These are phyloP conservation scores for Euphydryas editha DNA, from an alignment of 2,888 invertebrate genomes.

Conservation along the genomic window DNA sequence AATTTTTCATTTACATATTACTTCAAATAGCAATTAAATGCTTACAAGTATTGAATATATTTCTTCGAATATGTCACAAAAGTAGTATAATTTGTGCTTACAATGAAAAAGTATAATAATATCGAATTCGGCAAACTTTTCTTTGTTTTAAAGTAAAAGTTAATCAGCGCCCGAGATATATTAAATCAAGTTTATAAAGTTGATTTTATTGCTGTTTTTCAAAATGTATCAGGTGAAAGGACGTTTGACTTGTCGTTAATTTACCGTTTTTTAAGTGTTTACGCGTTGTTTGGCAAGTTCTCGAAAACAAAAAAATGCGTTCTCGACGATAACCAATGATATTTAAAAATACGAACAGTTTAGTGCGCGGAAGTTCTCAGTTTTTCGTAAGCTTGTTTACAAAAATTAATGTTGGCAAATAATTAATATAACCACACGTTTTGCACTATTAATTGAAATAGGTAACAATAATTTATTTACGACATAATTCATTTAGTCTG, in stretches of 20 bases:
- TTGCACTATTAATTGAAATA: slow-evolving; percentile 22
- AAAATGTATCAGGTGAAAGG: slow-evolving; percentile 67
- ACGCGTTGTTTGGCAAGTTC: slow-evolving; percentile 70
- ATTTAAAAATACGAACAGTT: slow-evolving; percentile 56
- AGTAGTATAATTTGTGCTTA: not conserved
- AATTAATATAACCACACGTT: slow-evolving; percentile 5
- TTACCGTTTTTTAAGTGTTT: slow-evolving; percentile 72
- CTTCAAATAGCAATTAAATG: not conserved
- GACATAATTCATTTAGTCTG: slow-evolving; percentile 47
- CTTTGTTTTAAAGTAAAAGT: too few relatives aligned
- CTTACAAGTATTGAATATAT: not conserved
- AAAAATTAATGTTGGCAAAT: slow-evolving; percentile 12
- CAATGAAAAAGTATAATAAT: too few relatives aligned
- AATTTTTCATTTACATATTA: not conserved
- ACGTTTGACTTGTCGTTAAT: slow-evolving; percentile 70
- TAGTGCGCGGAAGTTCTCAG: slow-evolving; percentile 18
- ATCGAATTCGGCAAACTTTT: too few relatives aligned
- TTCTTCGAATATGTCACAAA: not conserved
- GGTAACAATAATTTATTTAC: slow-evolving; percentile 31
- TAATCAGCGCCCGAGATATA: not conserved
- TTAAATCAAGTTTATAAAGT: slow-evolving; percentile 29
- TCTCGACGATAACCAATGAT: slow-evolving; percentile 51
- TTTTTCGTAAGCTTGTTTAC: slow-evolving; percentile 6
- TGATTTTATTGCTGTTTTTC: slow-evolving; percentile 44
- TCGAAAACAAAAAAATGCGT: slow-evolving; percentile 57